Base-by-base conservation (phyloP, 2,888 invertebrate species). In the Capitulum mitella region DNA sequence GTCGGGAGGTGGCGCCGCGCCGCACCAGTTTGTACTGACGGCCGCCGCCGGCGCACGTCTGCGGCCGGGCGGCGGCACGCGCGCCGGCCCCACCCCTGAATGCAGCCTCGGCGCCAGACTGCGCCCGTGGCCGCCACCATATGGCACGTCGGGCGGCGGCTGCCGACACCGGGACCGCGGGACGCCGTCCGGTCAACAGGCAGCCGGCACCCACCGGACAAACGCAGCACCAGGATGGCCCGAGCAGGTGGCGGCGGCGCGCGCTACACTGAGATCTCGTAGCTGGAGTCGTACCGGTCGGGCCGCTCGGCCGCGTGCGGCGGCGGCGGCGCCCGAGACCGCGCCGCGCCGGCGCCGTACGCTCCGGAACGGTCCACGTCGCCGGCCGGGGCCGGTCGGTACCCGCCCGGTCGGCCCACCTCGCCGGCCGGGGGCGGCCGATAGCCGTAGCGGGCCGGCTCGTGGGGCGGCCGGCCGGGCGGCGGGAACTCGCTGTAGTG, bases 261-360 rank as follows among this genome's bases (percentile, higher is more conserved):
- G 22, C 32, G 70, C 70, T 70, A 70, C 70, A 70, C 70, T 14
- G 70, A 70, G 0, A 70, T 70, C 70, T 70, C 70, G 32, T 70
- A 70, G 70, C 37, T 37, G 5, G 70, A 70, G 70, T 70, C 70
- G 22, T 37, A 37, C 19, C 37, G 70, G 70, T 58, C 58, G 3
- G 8, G 58, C 0, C 22, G 29, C 29, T n/a, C n/a, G 19, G 70
- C 8, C 16, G n/a, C 37, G 10, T n/a, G 70, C 22, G 70, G 70
- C 70, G 70, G 37, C 70, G 70, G 70, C 22, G 34, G n/a, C 10
- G 29, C 58, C 8, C 70, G 37, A 3, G 70, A 19, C 22, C 70
- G 70, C 32, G 14, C 8, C n/a, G 10, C 29, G 61, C 32, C 51
- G 32, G 10, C 61, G 14, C 32, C 32, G 29, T 29, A 61, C 22